These are phyloP conservation scores for Octonoba sinensis DNA, from an alignment of 2,888 invertebrate species.

Conservation along the genomic window DNA sequence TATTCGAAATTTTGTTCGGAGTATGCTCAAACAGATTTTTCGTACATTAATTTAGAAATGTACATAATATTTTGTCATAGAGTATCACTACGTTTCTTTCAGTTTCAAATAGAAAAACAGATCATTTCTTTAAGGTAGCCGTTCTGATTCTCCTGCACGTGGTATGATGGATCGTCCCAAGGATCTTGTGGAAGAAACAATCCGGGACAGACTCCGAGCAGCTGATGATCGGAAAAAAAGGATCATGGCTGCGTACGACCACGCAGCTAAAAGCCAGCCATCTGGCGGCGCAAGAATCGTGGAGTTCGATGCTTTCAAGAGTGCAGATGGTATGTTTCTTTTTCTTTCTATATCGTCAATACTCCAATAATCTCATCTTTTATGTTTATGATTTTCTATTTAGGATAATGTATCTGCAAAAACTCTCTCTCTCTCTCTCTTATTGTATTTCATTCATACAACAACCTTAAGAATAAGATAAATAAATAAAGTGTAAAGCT, in stretches of 20 bases:
- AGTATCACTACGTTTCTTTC: no score
- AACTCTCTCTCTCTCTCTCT: no score
- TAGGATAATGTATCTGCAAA: no score
- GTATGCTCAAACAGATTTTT: no score
- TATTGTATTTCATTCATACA: no score
- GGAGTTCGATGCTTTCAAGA: constrained; percentile 67
- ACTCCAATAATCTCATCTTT: no score
- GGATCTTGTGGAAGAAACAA: constrained; percentile 67
- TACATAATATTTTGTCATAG: no score
- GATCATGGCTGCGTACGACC: constrained; percentile 67
- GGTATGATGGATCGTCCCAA: constrained; percentile 17
- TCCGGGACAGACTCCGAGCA: constrained; percentile 63
- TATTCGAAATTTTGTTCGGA: no score
- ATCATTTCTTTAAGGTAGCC: constrained; percentile 11
- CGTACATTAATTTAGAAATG: no score
- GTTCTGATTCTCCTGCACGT: constrained; percentile 2
- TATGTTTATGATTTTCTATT: no score
- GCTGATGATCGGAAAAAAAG: constrained; percentile 67
- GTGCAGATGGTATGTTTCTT: constrained; percentile 66
- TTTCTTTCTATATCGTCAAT: not conserved
- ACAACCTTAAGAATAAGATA: no score
- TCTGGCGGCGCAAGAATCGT: constrained; percentile 66
- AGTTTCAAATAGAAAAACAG: not conserved
- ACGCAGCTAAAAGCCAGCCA: constrained; percentile 67
- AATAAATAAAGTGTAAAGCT: no score